Conservation (phyloP, 2,113 vertebrate species). For the Scomber scombrus region DNA sequence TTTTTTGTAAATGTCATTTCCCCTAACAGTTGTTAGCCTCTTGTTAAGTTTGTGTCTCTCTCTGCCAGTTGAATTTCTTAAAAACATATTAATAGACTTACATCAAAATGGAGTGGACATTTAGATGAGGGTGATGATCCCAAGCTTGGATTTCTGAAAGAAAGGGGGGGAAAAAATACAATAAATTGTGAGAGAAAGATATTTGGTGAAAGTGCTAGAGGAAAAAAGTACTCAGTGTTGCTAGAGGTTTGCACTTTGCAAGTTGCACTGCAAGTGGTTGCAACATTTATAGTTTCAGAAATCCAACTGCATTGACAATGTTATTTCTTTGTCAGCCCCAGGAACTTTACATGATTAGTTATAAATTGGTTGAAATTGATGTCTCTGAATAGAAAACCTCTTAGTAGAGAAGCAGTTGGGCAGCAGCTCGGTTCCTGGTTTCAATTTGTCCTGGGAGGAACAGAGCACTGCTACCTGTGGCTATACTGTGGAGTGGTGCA, state of each 20-base stretch:
- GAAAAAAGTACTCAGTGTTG: no score
- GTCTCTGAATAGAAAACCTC: conserved; percentile 19
- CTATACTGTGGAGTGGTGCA: conserved; percentile 78
- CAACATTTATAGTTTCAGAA: neutral
- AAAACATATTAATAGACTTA: neutral
- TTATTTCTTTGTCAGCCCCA: no score
- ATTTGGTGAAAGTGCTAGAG: no score
- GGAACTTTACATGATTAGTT: neutral
- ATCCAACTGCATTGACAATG: no score
- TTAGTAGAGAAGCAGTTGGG: conserved; percentile 20
- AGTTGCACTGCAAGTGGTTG: neutral
- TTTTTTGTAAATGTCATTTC: no score
- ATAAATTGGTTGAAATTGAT: neutral
- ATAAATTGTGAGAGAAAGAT: no score
- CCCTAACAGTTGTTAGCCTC: no score
- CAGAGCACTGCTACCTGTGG: conserved; percentile 64
- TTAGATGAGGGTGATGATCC: neutral
- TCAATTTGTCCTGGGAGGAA: conserved; percentile 66
- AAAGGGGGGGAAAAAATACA: no score
- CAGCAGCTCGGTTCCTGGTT: conserved; percentile 39
- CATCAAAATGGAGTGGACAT: neutral
- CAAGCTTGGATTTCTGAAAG: no score
- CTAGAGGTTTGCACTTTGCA: no score
- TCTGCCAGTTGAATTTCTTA: no score
- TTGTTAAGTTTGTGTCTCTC: no score